Conservation (phyloP, 2,113 vertebrate species). For the Anguilla japonica region DNA sequence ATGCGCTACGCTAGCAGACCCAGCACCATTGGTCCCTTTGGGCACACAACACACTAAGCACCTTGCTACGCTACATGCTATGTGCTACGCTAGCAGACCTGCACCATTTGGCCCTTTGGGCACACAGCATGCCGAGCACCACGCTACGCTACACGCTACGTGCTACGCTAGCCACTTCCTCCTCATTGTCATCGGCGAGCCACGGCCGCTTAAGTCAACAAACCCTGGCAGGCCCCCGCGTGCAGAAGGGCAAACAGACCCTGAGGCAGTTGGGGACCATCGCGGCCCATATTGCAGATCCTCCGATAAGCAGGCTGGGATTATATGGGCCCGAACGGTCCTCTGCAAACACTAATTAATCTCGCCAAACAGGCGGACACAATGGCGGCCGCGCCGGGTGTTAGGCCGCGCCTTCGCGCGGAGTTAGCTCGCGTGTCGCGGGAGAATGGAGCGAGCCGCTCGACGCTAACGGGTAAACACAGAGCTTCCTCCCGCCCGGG, state of each 20-base stretch:
- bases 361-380: slow-evolving; percentile 57
- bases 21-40: too few relatives aligned
- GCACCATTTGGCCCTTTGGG: too few relatives aligned
- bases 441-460: slow-evolving; percentile 63
- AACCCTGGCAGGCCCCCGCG: slow-evolving; percentile 34
- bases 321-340: slow-evolving; percentile 46
- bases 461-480: slow-evolving; percentile 72
- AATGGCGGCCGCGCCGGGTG: slow-evolving; percentile 47
- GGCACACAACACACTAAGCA: too few relatives aligned
- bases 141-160: too few relatives aligned
- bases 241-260: slow-evolving; percentile 48
- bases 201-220: slow-evolving; percentile 25
- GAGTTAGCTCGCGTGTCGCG: slow-evolving; percentile 44
- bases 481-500: slow-evolving; percentile 36
- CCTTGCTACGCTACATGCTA: too few relatives aligned
- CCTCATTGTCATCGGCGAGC: slow-evolving; percentile 24
- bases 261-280: slow-evolving; percentile 52
- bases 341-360: slow-evolving; percentile 63
- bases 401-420: slow-evolving; percentile 56
- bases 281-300: slow-evolving; percentile 53
- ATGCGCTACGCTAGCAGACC: too few relatives aligned
- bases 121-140: too few relatives aligned
- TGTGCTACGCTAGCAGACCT: too few relatives aligned
- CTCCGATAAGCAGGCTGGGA: slow-evolving; percentile 51
- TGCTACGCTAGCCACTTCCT: background rate